Evolutionary conservation across 2,797 vertebrate genomes (phyloP), one percentile per base, ranked within the genome.

Genomic region (Mareca penelope): DNA sequence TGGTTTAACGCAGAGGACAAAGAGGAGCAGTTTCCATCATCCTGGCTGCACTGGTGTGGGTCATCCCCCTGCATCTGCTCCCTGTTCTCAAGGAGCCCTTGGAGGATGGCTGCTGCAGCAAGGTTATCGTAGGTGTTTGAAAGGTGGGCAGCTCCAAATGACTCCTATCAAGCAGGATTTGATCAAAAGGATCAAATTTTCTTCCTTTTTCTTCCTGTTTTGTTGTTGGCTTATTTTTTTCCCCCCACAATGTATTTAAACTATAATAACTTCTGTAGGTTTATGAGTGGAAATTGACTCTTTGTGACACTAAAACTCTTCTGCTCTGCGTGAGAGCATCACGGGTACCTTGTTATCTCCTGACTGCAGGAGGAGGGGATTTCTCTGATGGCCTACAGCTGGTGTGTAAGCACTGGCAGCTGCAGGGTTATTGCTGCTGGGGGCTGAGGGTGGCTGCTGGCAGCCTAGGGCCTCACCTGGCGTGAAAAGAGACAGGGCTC

Each of bases 341-440:
- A 29, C 70, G 12, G 48, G 12, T 31, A 67, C 21, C 26, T 85
- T 18, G 6, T 79, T 88, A 77, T 72, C 81, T 80, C 63, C 40
- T 5, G 18, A 2, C 67, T 76, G 48, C 84, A 29, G 84, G 29
- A 92, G 81, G 80, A 90, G 79, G 60, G 79, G 46, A 69, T 81
- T 91, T 37, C 53, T 5, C 77, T 83, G 85, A 40, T 76, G 85
- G 70, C 2, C 29, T 29, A 23, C 13, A 9, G 50, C 88, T 22
- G 93, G 79, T 31, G 14, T 16, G 68, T 59, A 76, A 89, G 77
- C 67, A 22, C 42, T 4, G 48, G 83, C 60, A 63, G 28, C 50
- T 52, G 50, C 50, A 52, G 50, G 48, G 8, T 50, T 50, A 50
- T 24, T 50, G 48, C 48, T 50, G 48, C 23, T 50, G 80, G 76